phyloP scores from a whole-genome alignment of 2,888 invertebrate species.

The Rugalucina vietnamica region DNA sequence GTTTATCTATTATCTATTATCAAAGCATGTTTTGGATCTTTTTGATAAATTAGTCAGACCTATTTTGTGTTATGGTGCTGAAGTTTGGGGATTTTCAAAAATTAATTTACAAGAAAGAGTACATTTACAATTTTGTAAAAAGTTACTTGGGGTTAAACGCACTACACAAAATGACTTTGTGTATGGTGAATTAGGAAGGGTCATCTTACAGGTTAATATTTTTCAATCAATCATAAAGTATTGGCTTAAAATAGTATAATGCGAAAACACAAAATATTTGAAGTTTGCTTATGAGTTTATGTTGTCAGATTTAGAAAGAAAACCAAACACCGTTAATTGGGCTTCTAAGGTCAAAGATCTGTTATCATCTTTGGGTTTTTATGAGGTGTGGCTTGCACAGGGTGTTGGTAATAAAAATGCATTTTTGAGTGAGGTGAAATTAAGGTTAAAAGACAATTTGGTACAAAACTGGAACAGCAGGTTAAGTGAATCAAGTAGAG shows the following conservation, averaged over 20 bases:
- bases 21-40: neutral
- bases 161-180: too few species aligned
- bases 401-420: neutral
- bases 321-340: neutral
- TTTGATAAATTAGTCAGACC: neutral
- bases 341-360: neutral
- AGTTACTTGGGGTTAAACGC: too few species aligned
- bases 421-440: neutral
- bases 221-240: too few species aligned
- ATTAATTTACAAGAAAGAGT: neutral
- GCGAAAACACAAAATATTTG: neutral
- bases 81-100: neutral
- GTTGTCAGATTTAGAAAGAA: constrained; percentile 1
- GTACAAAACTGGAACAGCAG: neutral
- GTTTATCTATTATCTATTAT: neutral
- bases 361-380: neutral
- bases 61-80: too few species aligned
- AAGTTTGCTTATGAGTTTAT: neutral
- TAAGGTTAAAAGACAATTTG: neutral
- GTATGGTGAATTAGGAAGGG: too few species aligned
- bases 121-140: neutral
- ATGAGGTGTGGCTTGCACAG: neutral
- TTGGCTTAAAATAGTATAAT: neutral
- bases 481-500: neutral
- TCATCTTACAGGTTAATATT: too few species aligned